Evolutionary conservation across 2,888 invertebrate genomes (phyloP).

Genomic region (Eudemis profundana): DNA sequence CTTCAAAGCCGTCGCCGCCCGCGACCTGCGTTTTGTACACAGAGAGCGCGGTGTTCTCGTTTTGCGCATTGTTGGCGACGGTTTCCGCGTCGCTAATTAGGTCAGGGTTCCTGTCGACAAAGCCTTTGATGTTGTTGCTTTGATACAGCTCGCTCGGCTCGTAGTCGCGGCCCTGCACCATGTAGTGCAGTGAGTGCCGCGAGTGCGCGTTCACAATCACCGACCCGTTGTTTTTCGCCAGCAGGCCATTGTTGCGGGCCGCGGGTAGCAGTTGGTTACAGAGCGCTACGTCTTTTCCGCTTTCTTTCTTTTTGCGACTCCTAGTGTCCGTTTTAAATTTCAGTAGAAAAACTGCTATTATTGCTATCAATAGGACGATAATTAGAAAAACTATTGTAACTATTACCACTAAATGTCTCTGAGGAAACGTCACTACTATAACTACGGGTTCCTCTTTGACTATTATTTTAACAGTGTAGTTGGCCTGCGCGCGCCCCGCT

Average conservation of each 20-base stretch:
- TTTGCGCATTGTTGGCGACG: slow-evolving; percentile 79
- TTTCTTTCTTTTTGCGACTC: slow-evolving; percentile 83
- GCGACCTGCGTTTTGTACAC: slow-evolving; percentile 76
- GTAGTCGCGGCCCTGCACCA: slow-evolving; percentile 83
- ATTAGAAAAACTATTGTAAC: slow-evolving; percentile 88
- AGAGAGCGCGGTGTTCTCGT: slow-evolving; percentile 77
- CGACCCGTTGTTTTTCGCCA: slow-evolving; percentile 84
- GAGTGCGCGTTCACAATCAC: slow-evolving; percentile 84
- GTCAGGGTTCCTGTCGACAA: slow-evolving; percentile 90
- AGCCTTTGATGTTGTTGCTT: slow-evolving; percentile 80
- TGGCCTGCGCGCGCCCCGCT: slow-evolving; percentile 91
- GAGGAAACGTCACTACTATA: slow-evolving; percentile 88
- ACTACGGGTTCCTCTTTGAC: slow-evolving; percentile 90
- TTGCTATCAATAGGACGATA: slow-evolving; percentile 87
- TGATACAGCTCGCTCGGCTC: slow-evolving; percentile 83
- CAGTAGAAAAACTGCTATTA: slow-evolving; percentile 87
- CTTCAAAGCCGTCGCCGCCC: slow-evolving; percentile 72
- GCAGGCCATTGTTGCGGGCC: slow-evolving; percentile 76
- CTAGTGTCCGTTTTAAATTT: slow-evolving; percentile 82
- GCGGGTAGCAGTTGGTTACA: slow-evolving; percentile 83
- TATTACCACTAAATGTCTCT: slow-evolving; percentile 89
- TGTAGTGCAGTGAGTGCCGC: slow-evolving; percentile 84
- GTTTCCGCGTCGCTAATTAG: slow-evolving; percentile 91
- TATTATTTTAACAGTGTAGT: slow-evolving; percentile 92
- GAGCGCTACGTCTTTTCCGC: slow-evolving; percentile 87